A percentile compares a stretch with the other conserved stretches of the same genome.
These are phyloP conservation scores for Sclerodermus sp. DNA, from an alignment of 2,888 invertebrate species.

Conservation along the genomic window DNA sequence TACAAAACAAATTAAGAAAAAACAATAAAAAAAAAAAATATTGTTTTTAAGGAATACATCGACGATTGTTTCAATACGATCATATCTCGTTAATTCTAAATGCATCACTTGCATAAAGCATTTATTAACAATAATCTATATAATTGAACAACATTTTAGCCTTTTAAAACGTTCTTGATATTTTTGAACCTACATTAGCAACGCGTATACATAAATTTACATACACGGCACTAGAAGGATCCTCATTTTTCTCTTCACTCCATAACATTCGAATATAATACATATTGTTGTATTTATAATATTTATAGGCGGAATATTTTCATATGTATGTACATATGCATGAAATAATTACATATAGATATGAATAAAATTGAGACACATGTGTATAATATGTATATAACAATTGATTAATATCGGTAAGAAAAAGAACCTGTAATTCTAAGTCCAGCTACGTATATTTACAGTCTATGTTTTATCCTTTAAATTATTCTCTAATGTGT, in stretches of 20 bases:
- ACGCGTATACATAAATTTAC: constrained; percentile 30
- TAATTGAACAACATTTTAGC: constrained; percentile 56
- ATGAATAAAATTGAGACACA: constrained; percentile 35
- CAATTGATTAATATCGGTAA: constrained; percentile 28
- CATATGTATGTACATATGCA: constrained; percentile 20
- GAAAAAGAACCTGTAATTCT: constrained; percentile 27
- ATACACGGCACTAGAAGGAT: constrained; percentile 19
- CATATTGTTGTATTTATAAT: constrained; percentile 23
- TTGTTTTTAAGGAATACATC: neutral
- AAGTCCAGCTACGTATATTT: constrained; percentile 24
- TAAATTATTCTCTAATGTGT: too few species aligned
- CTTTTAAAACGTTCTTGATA: constrained; percentile 47
- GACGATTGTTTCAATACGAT: neutral
- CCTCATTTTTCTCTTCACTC: constrained; percentile 6
- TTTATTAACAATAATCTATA: constrained; percentile 31
- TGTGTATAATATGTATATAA: constrained; percentile 28
- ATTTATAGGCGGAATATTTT: constrained; percentile 22
- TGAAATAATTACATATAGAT: constrained; percentile 36
- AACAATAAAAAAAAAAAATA: neutral
- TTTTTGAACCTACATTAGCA: constrained; percentile 34
- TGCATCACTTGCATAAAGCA: too few species aligned
- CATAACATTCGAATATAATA: constrained; percentile 19
- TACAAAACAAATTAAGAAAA: neutral
- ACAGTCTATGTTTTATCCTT: constrained; percentile 11
- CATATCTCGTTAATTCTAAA: neutral